Evolutionary conservation across 2,797 vertebrate species (phyloP).

Genomic region (Takifugu ocellatus): DNA sequence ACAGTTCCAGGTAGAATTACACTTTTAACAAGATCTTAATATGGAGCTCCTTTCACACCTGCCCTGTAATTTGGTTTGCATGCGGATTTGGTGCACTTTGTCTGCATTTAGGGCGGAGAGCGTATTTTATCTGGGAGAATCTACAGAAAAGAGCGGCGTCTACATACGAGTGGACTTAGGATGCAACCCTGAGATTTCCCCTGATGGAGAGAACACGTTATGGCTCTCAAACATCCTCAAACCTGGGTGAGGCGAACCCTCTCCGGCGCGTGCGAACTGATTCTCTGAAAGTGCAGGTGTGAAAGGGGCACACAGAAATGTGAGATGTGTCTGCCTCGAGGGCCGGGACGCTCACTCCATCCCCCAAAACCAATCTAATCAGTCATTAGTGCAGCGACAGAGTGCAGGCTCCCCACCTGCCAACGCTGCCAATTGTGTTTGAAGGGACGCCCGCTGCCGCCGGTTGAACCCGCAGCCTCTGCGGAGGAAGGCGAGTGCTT

Average conservation of each 20-base stretch:
- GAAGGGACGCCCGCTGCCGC: constrained; percentile 51
- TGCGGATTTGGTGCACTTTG: too few relatives aligned
- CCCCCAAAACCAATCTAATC: constrained; percentile 21
- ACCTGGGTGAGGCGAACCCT: too few relatives aligned
- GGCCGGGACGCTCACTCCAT: constrained; percentile 22
- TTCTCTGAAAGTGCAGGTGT: too few relatives aligned
- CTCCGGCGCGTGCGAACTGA: too few relatives aligned
- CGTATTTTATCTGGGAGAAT: too few relatives aligned
- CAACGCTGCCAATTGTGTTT: constrained; percentile 58
- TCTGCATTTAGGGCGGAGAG: too few relatives aligned
- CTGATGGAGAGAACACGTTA: too few relatives aligned
- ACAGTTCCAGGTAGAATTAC: constrained; percentile 2
- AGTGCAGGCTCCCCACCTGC: constrained; percentile 64
- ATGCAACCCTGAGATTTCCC: too few relatives aligned
- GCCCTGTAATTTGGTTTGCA: too few relatives aligned
- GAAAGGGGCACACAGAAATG: constrained; percentile 5
- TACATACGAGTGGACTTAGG: too few relatives aligned
- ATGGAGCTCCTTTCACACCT: not conserved
- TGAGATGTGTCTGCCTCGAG: constrained; percentile 13
- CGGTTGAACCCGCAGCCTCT: constrained; percentile 48
- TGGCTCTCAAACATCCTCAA: too few relatives aligned
- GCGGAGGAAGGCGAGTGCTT: constrained; percentile 45
- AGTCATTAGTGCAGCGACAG: constrained; percentile 52
- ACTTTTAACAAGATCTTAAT: constrained; percentile 25
- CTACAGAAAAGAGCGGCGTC: too few relatives aligned